Evolutionary conservation across 1,140 invertebrate genomes (phyloP).

Genomic region (Trichoplusia ni): DNA sequence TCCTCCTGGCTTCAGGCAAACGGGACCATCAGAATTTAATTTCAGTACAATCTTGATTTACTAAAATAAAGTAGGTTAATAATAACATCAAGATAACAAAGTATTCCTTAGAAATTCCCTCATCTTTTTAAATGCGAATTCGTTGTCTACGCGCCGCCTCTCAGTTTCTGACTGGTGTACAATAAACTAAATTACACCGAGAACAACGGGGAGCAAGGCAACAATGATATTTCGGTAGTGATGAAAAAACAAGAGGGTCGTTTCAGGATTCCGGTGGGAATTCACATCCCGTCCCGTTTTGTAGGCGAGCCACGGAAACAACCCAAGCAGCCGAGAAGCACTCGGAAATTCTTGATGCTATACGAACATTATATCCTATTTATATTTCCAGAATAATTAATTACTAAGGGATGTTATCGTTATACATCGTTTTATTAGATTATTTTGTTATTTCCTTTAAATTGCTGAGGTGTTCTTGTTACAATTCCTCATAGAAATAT

Average conservation of each 20-base stretch:
- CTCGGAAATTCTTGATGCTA: constrained; percentile 44
- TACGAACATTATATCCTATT: constrained; percentile 24
- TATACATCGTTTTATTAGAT: background rate
- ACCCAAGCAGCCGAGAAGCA: constrained; percentile 52
- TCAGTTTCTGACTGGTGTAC: constrained; percentile 45
- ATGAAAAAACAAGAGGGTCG: constrained; percentile 70
- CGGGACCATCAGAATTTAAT: background rate
- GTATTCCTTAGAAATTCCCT: constrained; percentile 5
- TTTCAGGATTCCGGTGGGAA: constrained; percentile 62
- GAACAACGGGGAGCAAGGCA: constrained; percentile 56
- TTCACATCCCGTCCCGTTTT: constrained; percentile 55
- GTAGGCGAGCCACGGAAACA: constrained; percentile 27
- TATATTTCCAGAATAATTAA: constrained; percentile 2
- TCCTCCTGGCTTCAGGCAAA: background rate
- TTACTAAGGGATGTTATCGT: background rate
- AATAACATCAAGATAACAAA: background rate
- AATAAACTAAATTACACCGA: constrained; percentile 65
- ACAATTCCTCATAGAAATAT: too few relatives aligned
- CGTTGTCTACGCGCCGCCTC: constrained; percentile 36
- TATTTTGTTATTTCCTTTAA: background rate
- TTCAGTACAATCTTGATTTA: background rate
- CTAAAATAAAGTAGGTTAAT: background rate
- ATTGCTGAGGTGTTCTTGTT: too few relatives aligned
- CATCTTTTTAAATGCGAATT: constrained; percentile 36
- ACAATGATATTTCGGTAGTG: constrained; percentile 69